These are phyloP conservation scores for Cyclophora punctaria DNA, from an alignment of 2,888 invertebrate species.

Conservation along the genomic window DNA sequence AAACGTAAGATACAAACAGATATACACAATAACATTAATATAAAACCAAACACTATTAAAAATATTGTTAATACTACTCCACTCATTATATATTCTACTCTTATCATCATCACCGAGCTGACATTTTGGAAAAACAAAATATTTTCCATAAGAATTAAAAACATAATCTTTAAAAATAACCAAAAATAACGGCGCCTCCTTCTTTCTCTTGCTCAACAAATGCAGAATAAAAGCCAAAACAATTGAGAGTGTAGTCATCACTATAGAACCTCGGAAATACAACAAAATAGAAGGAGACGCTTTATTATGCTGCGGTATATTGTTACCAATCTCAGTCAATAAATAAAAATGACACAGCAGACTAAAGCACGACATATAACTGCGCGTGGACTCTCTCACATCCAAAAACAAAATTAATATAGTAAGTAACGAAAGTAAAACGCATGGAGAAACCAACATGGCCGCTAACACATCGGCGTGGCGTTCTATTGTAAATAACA, in stretches of 20 bases:
- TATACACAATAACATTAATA: conserved; percentile 22
- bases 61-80: conserved; percentile 31
- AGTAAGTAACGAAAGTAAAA: conserved; percentile 27
- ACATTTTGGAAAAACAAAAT: conserved; percentile 14
- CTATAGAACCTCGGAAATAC: conserved; percentile 31
- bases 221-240: conserved; percentile 26
- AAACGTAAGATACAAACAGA: conserved; percentile 23
- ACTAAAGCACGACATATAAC: conserved; percentile 29
- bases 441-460: conserved; percentile 30
- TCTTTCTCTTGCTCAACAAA: conserved; percentile 17
- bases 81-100: conserved; percentile 15
- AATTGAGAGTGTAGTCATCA: conserved; percentile 24
- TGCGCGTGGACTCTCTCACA: conserved; percentile 21
- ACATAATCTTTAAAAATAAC: conserved; percentile 23
- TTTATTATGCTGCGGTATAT: conserved; percentile 26
- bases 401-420: conserved; percentile 29
- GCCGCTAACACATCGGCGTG: conserved; percentile 29
- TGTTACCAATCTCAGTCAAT: conserved; percentile 18
- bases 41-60: conserved; percentile 24
- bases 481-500: conserved; percentile 36
- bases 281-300: conserved; percentile 32
- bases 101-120: conserved; percentile 24
- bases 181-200: conserved; percentile 21
- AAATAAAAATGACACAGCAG: conserved; percentile 31
- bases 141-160: conserved; percentile 16